Conservation (phyloP, 2,113 vertebrate genomes). For the Nipponia nippon region DNA sequence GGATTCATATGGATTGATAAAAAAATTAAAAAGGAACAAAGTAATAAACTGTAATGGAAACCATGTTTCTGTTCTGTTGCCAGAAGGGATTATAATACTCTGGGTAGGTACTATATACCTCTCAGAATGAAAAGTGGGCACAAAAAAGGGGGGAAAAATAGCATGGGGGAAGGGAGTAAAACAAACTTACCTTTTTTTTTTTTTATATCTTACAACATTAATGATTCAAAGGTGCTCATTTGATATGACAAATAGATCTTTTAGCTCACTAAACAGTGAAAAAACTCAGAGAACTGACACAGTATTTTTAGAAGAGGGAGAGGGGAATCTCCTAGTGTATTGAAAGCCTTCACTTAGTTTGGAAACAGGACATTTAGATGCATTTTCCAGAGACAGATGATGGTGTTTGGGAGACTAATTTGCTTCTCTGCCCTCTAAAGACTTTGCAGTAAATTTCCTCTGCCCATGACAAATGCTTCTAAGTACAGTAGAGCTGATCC, state of each 20-base stretch:
- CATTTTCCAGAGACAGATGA: not conserved
- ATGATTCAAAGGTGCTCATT: not conserved
- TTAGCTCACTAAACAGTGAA: not conserved
- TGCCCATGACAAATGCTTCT: not conserved
- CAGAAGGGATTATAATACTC: slow-evolving; percentile 44
- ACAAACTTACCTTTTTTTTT: not conserved
- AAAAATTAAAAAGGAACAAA: slow-evolving; percentile 12
- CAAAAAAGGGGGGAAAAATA: not conserved
- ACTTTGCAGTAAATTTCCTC: not conserved
- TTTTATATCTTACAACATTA: not conserved
- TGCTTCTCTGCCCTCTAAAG: not conserved
- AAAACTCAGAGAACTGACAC: not conserved
- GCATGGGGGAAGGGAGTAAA: not conserved
- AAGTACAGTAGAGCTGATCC: not conserved
- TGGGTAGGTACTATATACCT: not conserved
- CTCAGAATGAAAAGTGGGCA: slow-evolving; percentile 9
- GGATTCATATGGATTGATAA: not conserved
- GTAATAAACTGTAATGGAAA: slow-evolving; percentile 58
- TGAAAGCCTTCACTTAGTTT: not conserved
- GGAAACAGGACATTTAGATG: not conserved
- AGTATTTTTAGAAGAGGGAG: not conserved
- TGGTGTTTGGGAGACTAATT: not conserved
- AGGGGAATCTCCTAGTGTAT: not conserved
- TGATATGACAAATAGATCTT: not conserved
- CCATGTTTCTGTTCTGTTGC: slow-evolving; percentile 28